These are phyloP conservation scores for Bactericera cockerelli DNA, from an alignment of 1,140 invertebrate genomes.

Conservation along the genomic window DNA sequence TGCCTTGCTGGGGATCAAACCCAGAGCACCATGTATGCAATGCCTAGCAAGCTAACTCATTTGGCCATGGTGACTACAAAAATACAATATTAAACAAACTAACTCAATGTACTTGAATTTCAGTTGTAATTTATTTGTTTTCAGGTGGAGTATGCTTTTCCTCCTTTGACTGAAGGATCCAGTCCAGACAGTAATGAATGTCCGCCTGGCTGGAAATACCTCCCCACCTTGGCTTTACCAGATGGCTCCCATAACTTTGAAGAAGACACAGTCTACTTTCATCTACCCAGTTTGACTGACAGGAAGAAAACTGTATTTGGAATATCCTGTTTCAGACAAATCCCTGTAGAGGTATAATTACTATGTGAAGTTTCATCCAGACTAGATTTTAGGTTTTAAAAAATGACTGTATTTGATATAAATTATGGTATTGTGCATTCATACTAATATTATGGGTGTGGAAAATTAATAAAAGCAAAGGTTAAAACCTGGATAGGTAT, in stretches of 20 bases:
- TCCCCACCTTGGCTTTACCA: constrained; percentile 86
- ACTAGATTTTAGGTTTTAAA: too few species aligned
- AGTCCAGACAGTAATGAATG: constrained; percentile 52
- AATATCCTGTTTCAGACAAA: constrained; percentile 95
- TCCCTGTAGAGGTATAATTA: constrained; percentile 87
- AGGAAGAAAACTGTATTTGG: constrained; percentile 80
- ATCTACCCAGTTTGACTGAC: constrained; percentile 73
- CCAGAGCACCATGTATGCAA: too few species aligned
- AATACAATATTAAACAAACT: too few species aligned
- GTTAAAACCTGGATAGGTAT: background rate
- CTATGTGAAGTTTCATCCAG: constrained; percentile 17
- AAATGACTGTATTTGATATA: too few species aligned
- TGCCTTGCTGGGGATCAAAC: too few species aligned
- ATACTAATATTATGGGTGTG: too few species aligned
- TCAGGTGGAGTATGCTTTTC: constrained; percentile 92
- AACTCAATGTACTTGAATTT: too few species aligned
- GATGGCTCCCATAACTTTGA: constrained; percentile 97
- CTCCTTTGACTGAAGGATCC: constrained; percentile 59
- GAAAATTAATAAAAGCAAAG: too few species aligned
- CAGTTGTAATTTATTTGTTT: too few species aligned
- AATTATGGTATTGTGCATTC: too few species aligned
- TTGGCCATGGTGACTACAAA: too few species aligned
- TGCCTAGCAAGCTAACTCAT: too few species aligned
- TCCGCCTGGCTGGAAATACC: constrained; percentile 82
- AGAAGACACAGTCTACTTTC: constrained; percentile 93